phyloP scores from a whole-genome alignment of 1,140 invertebrate species.

The Calephelis virginiensis region DNA sequence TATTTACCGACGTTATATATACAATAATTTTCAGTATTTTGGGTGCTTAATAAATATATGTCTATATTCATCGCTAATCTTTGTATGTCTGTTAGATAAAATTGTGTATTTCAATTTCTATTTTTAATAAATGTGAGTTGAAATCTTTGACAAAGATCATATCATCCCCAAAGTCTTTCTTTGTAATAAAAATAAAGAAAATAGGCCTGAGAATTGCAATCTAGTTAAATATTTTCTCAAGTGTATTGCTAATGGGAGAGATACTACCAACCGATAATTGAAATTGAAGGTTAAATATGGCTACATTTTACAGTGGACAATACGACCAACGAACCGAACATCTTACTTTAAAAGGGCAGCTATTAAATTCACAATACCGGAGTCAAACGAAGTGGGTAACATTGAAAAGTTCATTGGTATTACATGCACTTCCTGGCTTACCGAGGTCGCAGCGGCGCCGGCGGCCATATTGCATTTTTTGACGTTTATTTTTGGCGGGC shows the following conservation, averaged over 20 bases:
- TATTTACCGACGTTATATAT: no score
- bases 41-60: no score
- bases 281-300: slow-evolving; percentile 22
- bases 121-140: no score
- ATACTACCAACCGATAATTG: slow-evolving; percentile 4
- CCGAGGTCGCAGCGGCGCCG: slow-evolving; percentile 58
- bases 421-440: slow-evolving; percentile 68
- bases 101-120: no score
- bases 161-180: no score
- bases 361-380: slow-evolving; percentile 40
- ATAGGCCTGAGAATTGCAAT: no score
- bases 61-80: no score
- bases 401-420: slow-evolving; percentile 76
- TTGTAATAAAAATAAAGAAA: no score
- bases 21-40: no score
- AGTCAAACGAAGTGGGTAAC: slow-evolving; percentile 55
- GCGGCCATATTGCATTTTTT: slow-evolving; percentile 71
- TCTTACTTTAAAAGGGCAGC: slow-evolving; percentile 55
- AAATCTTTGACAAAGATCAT: no score
- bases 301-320: slow-evolving; percentile 15
- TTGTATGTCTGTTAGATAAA: no score
- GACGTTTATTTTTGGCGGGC: slow-evolving; percentile 75
- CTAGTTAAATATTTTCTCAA: neutral
- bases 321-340: slow-evolving; percentile 34
- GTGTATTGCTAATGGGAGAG: neutral